phyloP scores from a whole-genome alignment of 2,888 invertebrate species.

The Periphyllus acericola region DNA sequence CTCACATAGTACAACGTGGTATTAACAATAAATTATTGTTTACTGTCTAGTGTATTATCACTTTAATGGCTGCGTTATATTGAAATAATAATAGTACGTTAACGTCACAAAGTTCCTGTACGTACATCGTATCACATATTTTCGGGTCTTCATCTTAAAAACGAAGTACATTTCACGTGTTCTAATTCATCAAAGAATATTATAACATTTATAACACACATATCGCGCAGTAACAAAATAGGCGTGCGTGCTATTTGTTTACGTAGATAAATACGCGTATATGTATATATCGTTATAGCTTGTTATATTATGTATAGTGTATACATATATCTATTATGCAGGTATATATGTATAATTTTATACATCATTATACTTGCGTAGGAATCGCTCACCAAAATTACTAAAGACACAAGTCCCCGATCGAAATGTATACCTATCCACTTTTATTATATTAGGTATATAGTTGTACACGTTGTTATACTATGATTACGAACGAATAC shows the following conservation, averaged over 20 bases:
- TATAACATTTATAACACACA: neutral
- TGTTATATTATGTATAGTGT: too few relatives aligned
- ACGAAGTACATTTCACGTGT: neutral
- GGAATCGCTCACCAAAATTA: neutral
- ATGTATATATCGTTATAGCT: too few relatives aligned
- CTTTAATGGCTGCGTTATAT: slow-evolving; percentile 6
- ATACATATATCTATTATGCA: too few relatives aligned
- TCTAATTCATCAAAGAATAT: neutral
- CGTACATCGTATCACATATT: neutral
- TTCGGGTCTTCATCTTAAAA: neutral
- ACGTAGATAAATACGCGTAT: too few relatives aligned
- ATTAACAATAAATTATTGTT: neutral
- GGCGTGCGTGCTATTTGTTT: too few relatives aligned
- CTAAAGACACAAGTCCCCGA: slow-evolving; percentile 4
- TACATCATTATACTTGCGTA: too few relatives aligned
- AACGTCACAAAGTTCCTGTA: neutral
- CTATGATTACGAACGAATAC: slow-evolving; percentile 45
- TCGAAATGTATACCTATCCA: slow-evolving; percentile 18
- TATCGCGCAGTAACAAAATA: neutral
- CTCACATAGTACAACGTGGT: neutral
- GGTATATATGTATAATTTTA: too few relatives aligned
- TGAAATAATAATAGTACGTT: neutral
- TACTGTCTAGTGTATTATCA: neutral
- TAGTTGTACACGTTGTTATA: neutral
- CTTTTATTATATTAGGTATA: neutral